A percentile compares a stretch with the other conserved stretches of the same genome.
These are phyloP conservation scores for Plotosus lineatus DNA, from an alignment of 2,113 vertebrate genomes.

Conservation along the genomic window DNA sequence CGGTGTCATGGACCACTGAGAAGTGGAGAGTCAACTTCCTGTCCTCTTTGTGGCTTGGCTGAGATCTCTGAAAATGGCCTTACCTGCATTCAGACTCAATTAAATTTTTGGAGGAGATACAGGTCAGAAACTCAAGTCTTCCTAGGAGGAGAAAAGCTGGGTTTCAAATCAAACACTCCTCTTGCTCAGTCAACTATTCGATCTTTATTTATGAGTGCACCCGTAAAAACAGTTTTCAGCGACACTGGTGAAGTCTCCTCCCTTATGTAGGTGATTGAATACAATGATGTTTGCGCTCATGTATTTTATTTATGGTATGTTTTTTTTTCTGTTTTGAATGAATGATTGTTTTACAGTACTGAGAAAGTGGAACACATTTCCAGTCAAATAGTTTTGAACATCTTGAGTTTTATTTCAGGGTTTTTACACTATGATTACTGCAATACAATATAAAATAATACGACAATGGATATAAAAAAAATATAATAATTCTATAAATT, in stretches of 20 bases:
- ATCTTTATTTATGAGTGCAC: not conserved
- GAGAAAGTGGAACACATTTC: not conserved
- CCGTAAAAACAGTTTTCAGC: not conserved
- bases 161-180: not conserved
- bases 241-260: not conserved
- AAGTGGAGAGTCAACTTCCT: conserved; percentile 48
- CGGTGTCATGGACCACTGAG: conserved; percentile 62
- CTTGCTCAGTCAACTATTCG: not conserved
- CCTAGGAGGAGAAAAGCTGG: conserved; percentile 15
- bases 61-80: conserved; percentile 59
- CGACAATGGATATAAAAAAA: not conserved
- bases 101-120: conserved; percentile 51
- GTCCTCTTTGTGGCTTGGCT: conserved; percentile 58
- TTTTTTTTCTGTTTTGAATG: not conserved
- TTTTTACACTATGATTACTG: not conserved
- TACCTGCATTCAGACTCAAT: conserved; percentile 59
- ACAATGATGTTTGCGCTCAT: not conserved
- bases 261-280: not conserved
- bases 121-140: conserved; percentile 53
- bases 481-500: not conserved
- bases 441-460: too few species aligned
- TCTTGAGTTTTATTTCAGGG: too few species aligned
- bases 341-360: not conserved
- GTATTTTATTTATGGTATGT: not conserved
- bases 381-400: not conserved